phyloP scores from a whole-genome alignment of 2,888 invertebrate genomes.

The Hofmannophila pseudospretella region DNA sequence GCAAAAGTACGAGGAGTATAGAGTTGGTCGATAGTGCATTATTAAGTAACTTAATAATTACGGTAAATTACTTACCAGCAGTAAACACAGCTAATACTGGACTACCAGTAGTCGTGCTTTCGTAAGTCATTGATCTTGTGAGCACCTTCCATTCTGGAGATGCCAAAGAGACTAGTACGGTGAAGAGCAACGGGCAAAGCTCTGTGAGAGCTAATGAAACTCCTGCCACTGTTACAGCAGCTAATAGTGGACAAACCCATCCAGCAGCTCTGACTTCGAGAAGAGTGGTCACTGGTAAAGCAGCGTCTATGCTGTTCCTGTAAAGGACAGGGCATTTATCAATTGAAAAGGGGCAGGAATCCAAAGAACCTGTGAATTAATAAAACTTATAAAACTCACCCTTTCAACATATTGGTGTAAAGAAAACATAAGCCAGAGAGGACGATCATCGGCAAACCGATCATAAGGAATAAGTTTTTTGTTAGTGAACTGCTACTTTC shows the following conservation, averaged over 20 bases:
- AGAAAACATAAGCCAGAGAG: constrained; percentile 61
- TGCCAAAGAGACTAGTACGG: constrained; percentile 73
- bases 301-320: constrained; percentile 77
- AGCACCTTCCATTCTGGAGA: constrained; percentile 81
- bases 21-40: not conserved
- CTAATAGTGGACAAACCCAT: constrained; percentile 79
- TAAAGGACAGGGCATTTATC: constrained; percentile 10
- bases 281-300: constrained; percentile 77
- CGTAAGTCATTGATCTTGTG: constrained; percentile 78
- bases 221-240: constrained; percentile 78
- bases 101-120: constrained; percentile 78
- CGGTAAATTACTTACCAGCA: constrained; percentile 65
- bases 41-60: not conserved
- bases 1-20: not conserved
- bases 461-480: constrained; percentile 53
- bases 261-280: constrained; percentile 78
- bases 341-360: no score
- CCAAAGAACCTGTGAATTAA: no score
- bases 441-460: constrained; percentile 53
- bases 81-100: constrained; percentile 81
- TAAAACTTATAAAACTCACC: constrained; percentile 38
- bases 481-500: constrained; percentile 37
- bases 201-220: constrained; percentile 80
- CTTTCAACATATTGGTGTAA: constrained; percentile 67
- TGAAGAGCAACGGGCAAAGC: constrained; percentile 76